Evolutionary conservation across 1,140 invertebrate genomes (phyloP).

Genomic region (Teleopsis dalmanni): DNA sequence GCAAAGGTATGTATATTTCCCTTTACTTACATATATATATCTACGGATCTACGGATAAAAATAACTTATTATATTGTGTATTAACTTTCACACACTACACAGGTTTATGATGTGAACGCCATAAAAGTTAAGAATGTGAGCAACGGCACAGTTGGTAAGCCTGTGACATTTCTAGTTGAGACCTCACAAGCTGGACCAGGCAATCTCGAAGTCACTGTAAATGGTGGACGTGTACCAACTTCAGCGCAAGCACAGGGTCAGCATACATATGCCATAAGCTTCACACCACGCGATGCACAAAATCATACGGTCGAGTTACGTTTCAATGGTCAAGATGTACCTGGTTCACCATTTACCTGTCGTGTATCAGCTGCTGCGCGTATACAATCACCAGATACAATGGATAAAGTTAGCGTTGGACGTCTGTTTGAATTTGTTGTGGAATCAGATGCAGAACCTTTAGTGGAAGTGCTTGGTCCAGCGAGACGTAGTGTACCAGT

Average conservation of each 20-base stretch:
- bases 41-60: not conserved
- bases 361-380: conserved; percentile 63
- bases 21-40: not conserved
- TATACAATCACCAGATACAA: conserved; percentile 65
- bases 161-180: conserved; percentile 94
- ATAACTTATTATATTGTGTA: not conserved
- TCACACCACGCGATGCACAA: conserved; percentile 83
- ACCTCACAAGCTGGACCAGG: conserved; percentile 91
- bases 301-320: conserved; percentile 87
- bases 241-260: conserved; percentile 90
- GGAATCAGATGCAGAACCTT: conserved; percentile 66
- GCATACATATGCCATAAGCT: conserved; percentile 94
- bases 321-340: conserved; percentile 94
- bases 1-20: conserved; percentile 57
- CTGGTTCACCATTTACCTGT: conserved; percentile 74
- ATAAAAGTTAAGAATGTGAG: conserved; percentile 91
- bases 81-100: not conserved
- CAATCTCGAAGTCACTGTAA: conserved; percentile 94
- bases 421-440: conserved; percentile 75
- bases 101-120: conserved; percentile 87
- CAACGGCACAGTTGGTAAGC: conserved; percentile 82
- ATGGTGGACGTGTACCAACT: conserved; percentile 89
- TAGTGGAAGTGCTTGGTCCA: conserved; percentile 71
- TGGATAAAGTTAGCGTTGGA: conserved; percentile 90
- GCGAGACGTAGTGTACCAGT: conserved; percentile 62